Evolutionary conservation across 2,888 invertebrate genomes (phyloP), one percentile per base, ranked within the genome.

Genomic region (Unio delphinus): DNA sequence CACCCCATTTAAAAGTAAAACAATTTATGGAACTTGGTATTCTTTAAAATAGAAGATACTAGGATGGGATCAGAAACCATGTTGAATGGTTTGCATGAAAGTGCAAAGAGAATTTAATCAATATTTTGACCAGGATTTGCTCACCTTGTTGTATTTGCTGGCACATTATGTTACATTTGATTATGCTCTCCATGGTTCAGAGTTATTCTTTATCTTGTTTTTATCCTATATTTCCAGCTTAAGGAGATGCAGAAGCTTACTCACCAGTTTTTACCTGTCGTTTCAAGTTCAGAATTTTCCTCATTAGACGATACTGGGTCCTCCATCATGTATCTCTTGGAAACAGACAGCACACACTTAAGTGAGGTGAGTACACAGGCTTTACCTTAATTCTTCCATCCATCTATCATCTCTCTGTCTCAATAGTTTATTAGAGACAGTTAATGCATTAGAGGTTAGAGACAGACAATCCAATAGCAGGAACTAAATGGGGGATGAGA

Each of bases 221-320:
- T 11, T 15, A 45, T 57, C n/a, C n/a, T 26, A 66, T 34, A 60
- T 45, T 58, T 30, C 45, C 11, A 23, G 45, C 45, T 45, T 45
- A 17, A 34, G 63, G 8, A 28, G 20, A 63, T 11, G 34, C 18
- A 18, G 11, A 63, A 20, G 5, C 45, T 45, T n/a, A 6, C 45
- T 63, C 3, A 5, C 23, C 28, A 34, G 45, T 34, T 34, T 34
- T 17, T n/a, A 63, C 8, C 45, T 63, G 28, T 63, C 7, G 7
- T 63, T 34, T 72, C 73, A 18, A 73, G 72, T 62, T 68, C 73
- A 23, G 71, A 78, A 55, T 67, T 65, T 7, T 91, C 92, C 67
- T 93, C 93, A 3, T 92, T 92, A 91, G 86, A 93, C 93, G 84
- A 92, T 90, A 78, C 79, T 17, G 72, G 76, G 26, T 83, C 83